These are phyloP conservation scores for Epinotia ramella DNA, from an alignment of 2,888 invertebrate species.

Conservation along the genomic window DNA sequence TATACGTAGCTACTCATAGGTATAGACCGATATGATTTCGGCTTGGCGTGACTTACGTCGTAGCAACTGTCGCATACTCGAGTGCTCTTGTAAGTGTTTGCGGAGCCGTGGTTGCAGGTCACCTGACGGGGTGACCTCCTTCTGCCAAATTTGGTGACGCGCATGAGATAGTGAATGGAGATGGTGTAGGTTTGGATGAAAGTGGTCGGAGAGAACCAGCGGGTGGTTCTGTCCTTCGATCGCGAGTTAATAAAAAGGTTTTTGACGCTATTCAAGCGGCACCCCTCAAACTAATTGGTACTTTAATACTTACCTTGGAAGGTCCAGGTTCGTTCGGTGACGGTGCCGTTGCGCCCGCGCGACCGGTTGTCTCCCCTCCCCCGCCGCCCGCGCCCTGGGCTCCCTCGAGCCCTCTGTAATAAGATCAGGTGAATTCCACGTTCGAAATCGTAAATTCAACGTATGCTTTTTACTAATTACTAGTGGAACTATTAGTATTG, in stretches of 20 bases:
- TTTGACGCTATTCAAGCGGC: conserved; percentile 58
- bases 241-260: conserved; percentile 68
- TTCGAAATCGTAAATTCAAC: conserved; percentile 43
- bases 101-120: conserved; percentile 13
- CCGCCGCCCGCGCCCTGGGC: conserved; percentile 47
- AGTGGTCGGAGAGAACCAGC: conserved; percentile 38
- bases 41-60: background rate
- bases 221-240: conserved; percentile 60
- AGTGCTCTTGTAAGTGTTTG: background rate
- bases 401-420: conserved; percentile 49
- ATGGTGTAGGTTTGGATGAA: conserved; percentile 31
- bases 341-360: conserved; percentile 47
- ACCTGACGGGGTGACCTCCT: conserved; percentile 25
- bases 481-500: conserved; percentile 10
- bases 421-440: conserved; percentile 59
- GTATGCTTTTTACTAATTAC: conserved; percentile 25
- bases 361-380: conserved; percentile 60
- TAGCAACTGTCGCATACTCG: background rate
- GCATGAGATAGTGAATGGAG: conserved; percentile 34
- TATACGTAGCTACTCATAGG: background rate
- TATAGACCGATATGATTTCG: background rate
- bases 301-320: conserved; percentile 51
- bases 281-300: conserved; percentile 42
- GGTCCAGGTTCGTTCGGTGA: conserved; percentile 50
- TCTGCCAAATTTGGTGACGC: conserved; percentile 27